A percentile compares a stretch with the other conserved stretches of the same genome.
Conservation (phyloP, 2,888 invertebrate genomes). For the Epinotia nisella region DNA sequence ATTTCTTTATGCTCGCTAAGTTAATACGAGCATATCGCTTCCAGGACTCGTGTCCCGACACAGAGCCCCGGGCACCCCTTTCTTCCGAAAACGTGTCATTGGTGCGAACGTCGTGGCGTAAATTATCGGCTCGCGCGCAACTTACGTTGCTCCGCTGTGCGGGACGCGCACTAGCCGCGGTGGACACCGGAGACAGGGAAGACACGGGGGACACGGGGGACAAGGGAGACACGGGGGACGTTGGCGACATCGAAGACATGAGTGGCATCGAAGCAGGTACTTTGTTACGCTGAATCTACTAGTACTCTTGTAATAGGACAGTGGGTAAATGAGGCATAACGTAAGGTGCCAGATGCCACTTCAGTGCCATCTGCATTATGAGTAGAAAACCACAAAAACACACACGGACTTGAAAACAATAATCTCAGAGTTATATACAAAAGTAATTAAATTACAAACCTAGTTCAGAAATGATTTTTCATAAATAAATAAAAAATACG, state of each 20-base stretch:
- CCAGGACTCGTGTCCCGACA: background rate
- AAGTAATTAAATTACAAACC: too few relatives aligned
- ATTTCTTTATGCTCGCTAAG: too few relatives aligned
- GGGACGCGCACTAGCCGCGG: conserved; percentile 43
- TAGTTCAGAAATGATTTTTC: too few relatives aligned
- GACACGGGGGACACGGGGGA: background rate
- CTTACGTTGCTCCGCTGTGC: conserved; percentile 31
- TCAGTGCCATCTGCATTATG: too few relatives aligned
- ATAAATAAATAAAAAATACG: too few relatives aligned
- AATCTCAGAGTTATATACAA: too few relatives aligned
- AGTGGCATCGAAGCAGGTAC: background rate
- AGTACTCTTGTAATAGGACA: too few relatives aligned
- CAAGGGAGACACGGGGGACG: background rate
- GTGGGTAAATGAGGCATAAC: too few relatives aligned
- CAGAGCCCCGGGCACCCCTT: conserved; percentile 43
- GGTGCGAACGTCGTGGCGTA: conserved; percentile 40
- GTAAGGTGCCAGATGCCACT: too few relatives aligned
- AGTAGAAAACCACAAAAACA: too few relatives aligned
- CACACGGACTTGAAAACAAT: too few relatives aligned
- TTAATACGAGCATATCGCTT: too few relatives aligned
- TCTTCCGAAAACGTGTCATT: conserved; percentile 36
- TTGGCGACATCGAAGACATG: background rate
- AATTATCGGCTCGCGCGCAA: conserved; percentile 47
- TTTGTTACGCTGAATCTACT: background rate
- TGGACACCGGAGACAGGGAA: background rate